Evolutionary conservation across 2,113 vertebrate genomes (phyloP).

Genomic region (Blennius ocellaris): DNA sequence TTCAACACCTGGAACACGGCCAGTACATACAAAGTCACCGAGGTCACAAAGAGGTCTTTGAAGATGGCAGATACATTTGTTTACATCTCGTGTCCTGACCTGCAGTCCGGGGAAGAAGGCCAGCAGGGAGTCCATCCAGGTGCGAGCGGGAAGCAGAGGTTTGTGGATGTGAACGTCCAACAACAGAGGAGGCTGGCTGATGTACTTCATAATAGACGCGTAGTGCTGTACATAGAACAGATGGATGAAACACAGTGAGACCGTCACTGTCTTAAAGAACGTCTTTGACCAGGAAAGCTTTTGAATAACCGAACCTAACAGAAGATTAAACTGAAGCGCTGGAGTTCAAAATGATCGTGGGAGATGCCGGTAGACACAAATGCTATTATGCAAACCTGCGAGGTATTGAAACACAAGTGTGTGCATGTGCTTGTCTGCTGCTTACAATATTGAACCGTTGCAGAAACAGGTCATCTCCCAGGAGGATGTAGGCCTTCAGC

Average conservation of each 20-base stretch:
- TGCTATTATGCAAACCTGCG: slow-evolving; percentile 24
- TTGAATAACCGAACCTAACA: too few species aligned
- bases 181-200: slow-evolving; percentile 96
- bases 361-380: slow-evolving; percentile 17
- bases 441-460: slow-evolving; percentile 98
- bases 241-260: background rate
- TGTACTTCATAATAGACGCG: slow-evolving; percentile 98
- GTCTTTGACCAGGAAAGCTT: too few species aligned
- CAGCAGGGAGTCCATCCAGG: slow-evolving; percentile 98
- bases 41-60: background rate
- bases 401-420: slow-evolving; percentile 31
- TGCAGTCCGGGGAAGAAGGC: slow-evolving; percentile 98
- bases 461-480: slow-evolving; percentile 96
- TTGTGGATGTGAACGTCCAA: slow-evolving; percentile 99
- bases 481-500: slow-evolving; percentile 96
- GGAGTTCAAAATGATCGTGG: background rate
- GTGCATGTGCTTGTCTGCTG: slow-evolving; percentile 56
- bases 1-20: slow-evolving; percentile 90
- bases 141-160: slow-evolving; percentile 95
- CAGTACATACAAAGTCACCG: background rate
- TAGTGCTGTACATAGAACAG: slow-evolving; percentile 88
- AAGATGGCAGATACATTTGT: background rate
- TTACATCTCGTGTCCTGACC: slow-evolving; percentile 75
- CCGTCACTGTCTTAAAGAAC: too few species aligned
- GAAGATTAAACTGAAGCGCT: slow-evolving; percentile 1